Evolutionary conservation across 2,888 invertebrate genomes (phyloP).

Genomic region (Beris morrisii): DNA sequence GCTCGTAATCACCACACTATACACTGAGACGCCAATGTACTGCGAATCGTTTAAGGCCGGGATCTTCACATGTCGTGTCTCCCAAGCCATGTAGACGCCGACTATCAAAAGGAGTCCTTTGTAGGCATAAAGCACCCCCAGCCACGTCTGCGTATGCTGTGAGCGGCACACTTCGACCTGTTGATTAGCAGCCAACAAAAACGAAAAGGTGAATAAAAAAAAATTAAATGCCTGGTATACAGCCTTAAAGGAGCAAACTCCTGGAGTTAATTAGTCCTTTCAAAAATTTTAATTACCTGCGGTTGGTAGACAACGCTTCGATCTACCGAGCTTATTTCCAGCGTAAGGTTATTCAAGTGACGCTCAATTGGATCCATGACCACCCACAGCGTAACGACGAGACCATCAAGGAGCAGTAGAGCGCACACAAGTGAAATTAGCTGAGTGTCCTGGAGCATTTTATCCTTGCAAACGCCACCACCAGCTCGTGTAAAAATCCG

Average conservation of each 20-base stretch:
- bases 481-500: constrained; percentile 84
- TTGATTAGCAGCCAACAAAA: constrained; percentile 44
- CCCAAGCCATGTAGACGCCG: constrained; percentile 96
- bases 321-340: constrained; percentile 75
- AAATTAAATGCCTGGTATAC: not conserved
- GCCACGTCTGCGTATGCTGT: constrained; percentile 84
- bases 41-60: constrained; percentile 91
- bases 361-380: constrained; percentile 84
- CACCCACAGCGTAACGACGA: constrained; percentile 83
- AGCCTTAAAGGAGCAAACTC: not conserved
- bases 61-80: constrained; percentile 89
- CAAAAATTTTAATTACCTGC: constrained; percentile 62
- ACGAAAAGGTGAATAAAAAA: not conserved
- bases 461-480: constrained; percentile 83
- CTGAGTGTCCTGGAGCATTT: constrained; percentile 87
- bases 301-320: constrained; percentile 84
- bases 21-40: constrained; percentile 91
- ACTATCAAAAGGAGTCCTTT: constrained; percentile 85
- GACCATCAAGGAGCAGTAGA: constrained; percentile 78
- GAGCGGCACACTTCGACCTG: constrained; percentile 89
- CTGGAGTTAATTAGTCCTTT: not conserved
- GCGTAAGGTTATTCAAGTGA: constrained; percentile 78
- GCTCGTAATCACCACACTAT: constrained; percentile 86
- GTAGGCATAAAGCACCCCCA: constrained; percentile 87
- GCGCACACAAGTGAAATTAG: constrained; percentile 82